These are phyloP conservation scores for Sebastolobus alascanus DNA, from an alignment of 2,797 vertebrate genomes.

Conservation along the genomic window DNA sequence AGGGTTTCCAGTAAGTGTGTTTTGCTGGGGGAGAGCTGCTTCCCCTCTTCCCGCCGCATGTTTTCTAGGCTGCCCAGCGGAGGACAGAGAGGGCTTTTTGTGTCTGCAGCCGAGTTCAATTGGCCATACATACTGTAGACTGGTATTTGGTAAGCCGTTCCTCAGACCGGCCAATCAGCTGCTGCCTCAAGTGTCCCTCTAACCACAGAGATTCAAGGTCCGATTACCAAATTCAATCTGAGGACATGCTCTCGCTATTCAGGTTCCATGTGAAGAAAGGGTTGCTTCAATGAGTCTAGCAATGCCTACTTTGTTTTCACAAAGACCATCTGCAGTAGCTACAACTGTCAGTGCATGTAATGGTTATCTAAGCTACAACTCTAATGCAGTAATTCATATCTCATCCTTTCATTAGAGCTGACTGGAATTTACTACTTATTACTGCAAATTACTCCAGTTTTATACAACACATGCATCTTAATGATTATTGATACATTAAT, in stretches of 20 bases:
- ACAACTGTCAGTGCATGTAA: neutral
- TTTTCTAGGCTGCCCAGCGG: conserved; percentile 55
- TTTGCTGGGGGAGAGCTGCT: conserved; percentile 49
- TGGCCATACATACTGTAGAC: conserved; percentile 64
- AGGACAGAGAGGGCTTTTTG: conserved; percentile 75
- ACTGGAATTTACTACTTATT: neutral
- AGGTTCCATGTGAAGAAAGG: conserved; percentile 6
- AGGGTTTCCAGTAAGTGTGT: conserved; percentile 70
- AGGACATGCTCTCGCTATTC: neutral
- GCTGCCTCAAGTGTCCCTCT: conserved; percentile 44
- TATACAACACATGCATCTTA: neutral
- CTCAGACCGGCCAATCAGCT: conserved; percentile 44
- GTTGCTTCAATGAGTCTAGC: neutral
- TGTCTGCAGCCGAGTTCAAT: conserved; percentile 63
- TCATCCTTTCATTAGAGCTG: neutral
- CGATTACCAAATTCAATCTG: conserved; percentile 31
- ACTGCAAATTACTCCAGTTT: neutral
- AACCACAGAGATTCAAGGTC: conserved; percentile 42
- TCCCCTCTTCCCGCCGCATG: conserved; percentile 68
- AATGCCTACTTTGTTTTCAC: conserved; percentile 5
- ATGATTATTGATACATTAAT: neutral
- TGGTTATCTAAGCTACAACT: neutral
- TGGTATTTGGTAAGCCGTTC: conserved; percentile 43
- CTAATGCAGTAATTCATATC: neutral
- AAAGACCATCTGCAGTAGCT: neutral